Evolutionary conservation across 2,797 vertebrate genomes (phyloP).

Genomic region (Pogoniulus pusillus): DNA sequence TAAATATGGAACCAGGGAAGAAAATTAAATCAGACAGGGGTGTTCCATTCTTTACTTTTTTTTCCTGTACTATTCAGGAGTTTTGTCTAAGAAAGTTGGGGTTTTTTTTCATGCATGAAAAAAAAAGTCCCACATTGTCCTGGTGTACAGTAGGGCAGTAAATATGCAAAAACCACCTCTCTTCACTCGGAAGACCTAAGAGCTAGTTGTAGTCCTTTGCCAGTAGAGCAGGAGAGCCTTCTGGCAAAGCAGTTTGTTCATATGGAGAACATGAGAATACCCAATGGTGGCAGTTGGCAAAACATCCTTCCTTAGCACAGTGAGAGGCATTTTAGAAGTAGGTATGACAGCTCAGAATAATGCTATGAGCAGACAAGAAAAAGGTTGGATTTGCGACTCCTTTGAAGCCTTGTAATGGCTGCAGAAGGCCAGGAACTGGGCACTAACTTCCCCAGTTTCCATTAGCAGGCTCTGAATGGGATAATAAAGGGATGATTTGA

Average conservation of each 20-base stretch:
- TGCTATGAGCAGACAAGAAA: neutral
- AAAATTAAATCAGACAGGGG: neutral
- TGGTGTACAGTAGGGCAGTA: neutral
- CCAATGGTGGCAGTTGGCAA: neutral
- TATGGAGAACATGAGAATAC: neutral
- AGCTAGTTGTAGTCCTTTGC: neutral
- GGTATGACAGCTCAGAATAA: neutral
- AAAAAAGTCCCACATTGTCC: neutral
- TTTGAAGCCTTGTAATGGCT: accelerated
- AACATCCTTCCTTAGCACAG: neutral
- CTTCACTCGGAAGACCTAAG: neutral
- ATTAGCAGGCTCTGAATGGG: neutral
- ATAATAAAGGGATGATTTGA: neutral
- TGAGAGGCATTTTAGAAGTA: neutral
- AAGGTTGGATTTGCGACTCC: neutral
- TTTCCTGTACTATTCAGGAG: neutral
- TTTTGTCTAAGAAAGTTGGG: neutral
- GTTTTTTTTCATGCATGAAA: neutral
- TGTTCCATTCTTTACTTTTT: neutral
- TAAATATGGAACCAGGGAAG: neutral
- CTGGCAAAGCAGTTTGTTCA: neutral
- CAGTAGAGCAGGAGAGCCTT: neutral
- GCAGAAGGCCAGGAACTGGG: too few relatives aligned
- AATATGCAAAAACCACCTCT: neutral
- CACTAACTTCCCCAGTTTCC: neutral